Percentiles rank a stretch among this genome's conserved stretches.
These are phyloP conservation scores for Zosterops lateralis DNA, from an alignment of 2,113 vertebrate genomes.

Conservation along the genomic window DNA sequence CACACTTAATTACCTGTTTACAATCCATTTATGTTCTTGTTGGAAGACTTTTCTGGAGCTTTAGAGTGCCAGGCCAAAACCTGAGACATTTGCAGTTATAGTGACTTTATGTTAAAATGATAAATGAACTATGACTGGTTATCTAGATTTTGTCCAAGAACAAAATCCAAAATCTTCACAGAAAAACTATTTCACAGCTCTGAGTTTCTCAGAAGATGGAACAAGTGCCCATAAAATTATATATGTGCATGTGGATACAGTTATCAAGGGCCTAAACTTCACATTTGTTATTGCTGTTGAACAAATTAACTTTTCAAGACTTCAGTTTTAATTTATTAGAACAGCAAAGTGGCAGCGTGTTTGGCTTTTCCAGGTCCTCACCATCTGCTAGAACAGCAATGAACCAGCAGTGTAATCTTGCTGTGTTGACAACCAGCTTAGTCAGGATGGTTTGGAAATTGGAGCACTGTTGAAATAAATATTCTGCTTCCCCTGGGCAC, in stretches of 20 bases:
- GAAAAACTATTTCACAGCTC: neutral
- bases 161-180: neutral
- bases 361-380: conserved; percentile 14
- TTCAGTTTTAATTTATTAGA: conserved; percentile 28
- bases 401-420: neutral
- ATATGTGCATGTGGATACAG: neutral
- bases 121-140: neutral
- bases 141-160: neutral
- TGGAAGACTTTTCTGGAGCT: neutral
- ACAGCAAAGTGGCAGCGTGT: neutral
- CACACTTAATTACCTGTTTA: neutral
- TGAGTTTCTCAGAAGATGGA: neutral
- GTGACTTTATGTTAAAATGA: neutral
- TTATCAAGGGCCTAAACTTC: neutral
- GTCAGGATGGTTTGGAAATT: neutral
- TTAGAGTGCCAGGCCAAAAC: neutral
- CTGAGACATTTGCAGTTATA: neutral
- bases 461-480: conserved; percentile 46
- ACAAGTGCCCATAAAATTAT: neutral
- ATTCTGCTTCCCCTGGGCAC: conserved; percentile 31
- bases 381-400: neutral
- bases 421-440: conserved; percentile 23
- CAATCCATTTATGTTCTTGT: neutral
- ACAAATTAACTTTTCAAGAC: conserved; percentile 11
- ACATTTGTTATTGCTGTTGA: neutral